These are phyloP conservation scores for Clistopyga incitator DNA, from an alignment of 2,888 invertebrate genomes.

Conservation along the genomic window DNA sequence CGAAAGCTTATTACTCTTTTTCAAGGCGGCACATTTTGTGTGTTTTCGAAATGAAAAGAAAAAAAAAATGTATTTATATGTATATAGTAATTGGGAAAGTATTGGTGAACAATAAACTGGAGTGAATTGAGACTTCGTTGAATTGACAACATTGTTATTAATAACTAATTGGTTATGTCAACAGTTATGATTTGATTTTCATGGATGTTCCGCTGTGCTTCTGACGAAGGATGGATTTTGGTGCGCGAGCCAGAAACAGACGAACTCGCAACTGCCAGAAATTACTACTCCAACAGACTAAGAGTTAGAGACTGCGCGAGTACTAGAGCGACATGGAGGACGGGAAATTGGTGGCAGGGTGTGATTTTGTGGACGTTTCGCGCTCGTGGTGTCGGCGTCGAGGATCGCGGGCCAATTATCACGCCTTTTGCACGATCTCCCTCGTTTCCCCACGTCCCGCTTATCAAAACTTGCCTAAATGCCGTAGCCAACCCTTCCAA, in stretches of 20 bases:
- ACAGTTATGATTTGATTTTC: not conserved
- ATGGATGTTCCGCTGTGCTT: not conserved
- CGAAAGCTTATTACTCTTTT: constrained; percentile 32
- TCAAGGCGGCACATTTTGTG: no score
- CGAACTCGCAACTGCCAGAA: constrained; percentile 35
- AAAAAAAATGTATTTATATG: no score
- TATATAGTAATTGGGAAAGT: no score
- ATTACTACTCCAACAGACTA: constrained; percentile 1
- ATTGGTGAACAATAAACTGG: no score
- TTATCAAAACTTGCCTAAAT: constrained; percentile 78
- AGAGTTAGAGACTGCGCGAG: constrained; percentile 33
- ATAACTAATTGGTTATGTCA: not conserved
- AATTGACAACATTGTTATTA: not conserved
- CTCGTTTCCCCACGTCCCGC: constrained; percentile 60
- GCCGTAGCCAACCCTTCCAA: constrained; percentile 74
- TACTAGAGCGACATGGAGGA: constrained; percentile 40
- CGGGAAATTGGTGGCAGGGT: constrained; percentile 56
- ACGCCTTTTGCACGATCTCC: constrained; percentile 71
- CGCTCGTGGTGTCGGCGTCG: constrained; percentile 57
- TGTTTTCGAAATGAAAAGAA: no score
- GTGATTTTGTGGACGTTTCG: constrained; percentile 76
- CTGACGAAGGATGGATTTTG: not conserved
- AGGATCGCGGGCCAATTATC: constrained; percentile 73
- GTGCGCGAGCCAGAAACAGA: constrained; percentile 22
- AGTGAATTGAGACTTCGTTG: no score